Evolutionary conservation across 2,888 invertebrate genomes (phyloP).

Genomic region (Sthenelais limicola): DNA sequence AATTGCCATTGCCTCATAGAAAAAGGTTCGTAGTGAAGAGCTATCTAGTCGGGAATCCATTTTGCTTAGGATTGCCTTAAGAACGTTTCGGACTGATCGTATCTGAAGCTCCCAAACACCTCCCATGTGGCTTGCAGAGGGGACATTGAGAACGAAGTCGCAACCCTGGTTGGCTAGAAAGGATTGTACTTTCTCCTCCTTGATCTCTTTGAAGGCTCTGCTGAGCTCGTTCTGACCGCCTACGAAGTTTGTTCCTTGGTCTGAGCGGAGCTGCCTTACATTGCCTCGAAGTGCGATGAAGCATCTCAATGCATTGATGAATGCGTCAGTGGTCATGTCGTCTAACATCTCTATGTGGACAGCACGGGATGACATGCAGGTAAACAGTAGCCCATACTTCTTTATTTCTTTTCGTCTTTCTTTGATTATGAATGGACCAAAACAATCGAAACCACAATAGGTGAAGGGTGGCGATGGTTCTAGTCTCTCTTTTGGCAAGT

Average conservation of each 20-base stretch:
- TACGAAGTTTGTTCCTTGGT: slow-evolving; percentile 40
- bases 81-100: slow-evolving; percentile 50
- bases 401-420: slow-evolving; percentile 55
- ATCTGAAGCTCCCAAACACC: slow-evolving; percentile 58
- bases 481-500: slow-evolving; percentile 52
- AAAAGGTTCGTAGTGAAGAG: slow-evolving; percentile 48
- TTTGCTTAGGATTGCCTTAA: slow-evolving; percentile 44
- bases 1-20: slow-evolving; percentile 49
- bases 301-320: slow-evolving; percentile 12
- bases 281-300: slow-evolving; percentile 1
- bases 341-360: slow-evolving; percentile 31
- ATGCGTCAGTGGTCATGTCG: slow-evolving; percentile 29
- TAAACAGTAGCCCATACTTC: slow-evolving; percentile 54
- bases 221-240: slow-evolving; percentile 41
- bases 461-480: slow-evolving; percentile 54
- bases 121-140: slow-evolving; percentile 55
- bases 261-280: slow-evolving; percentile 10
- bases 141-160: slow-evolving; percentile 51
- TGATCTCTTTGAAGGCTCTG: slow-evolving; percentile 26
- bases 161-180: slow-evolving; percentile 1
- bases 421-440: slow-evolving; percentile 56
- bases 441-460: slow-evolving; percentile 55
- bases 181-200: slow-evolving; percentile 19
- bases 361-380: slow-evolving; percentile 13
- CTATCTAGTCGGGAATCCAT: slow-evolving; percentile 42